Base-by-base conservation (phyloP, 2,797 vertebrate species). In the Ceryle rudis region DNA sequence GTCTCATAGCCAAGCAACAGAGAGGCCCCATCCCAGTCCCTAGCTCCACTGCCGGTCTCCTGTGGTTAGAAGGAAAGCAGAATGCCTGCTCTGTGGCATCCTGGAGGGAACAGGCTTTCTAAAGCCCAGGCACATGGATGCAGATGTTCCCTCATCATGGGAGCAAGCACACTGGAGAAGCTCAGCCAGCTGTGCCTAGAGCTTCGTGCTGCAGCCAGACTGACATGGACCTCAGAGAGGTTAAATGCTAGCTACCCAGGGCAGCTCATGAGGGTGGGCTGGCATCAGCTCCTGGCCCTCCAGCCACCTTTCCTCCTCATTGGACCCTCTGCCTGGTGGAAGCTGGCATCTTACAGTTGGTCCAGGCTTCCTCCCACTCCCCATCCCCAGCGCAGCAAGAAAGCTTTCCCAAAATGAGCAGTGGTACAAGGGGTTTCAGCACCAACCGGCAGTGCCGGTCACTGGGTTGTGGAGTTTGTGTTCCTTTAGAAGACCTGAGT, bases 401-500 rank as follows among this genome's bases (percentile, higher is more conserved):
- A 44, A 33, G 20, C n/a, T 35, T 79, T 49, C 57, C 57, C 3
- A 1, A 35, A 33, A 33, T 2, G 2, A 80, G 55, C 61, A 25
- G 42, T 20, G 9, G 44, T 10, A 49, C 8, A 1, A 39, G 73
- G 55, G 49, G 46, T 62, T 89, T 66, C 72, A n/a, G 46, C 65
- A 39, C 1, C 0, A 25, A 86, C 16, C 0, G 5, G 51, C 31
- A 11, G 28, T 1, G 7, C 52, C 3, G 6, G 33, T 49, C 51
- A 6, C 0, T 10, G 49, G 14, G 41, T 20, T 6, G 0, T 0
- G 2, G 75, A 25, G 18, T 3, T 70, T 23, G 14, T 33, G 47
- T 17, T 31, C 33, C 70, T 58, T 62, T 23, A 5, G 11, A 20
- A 22, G 47, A 52, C 5, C 23, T 5, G n/a, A 78, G 37, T 3